These are phyloP conservation scores for Ophraella communa DNA, from an alignment of 2,888 invertebrate species.

Conservation along the genomic window DNA sequence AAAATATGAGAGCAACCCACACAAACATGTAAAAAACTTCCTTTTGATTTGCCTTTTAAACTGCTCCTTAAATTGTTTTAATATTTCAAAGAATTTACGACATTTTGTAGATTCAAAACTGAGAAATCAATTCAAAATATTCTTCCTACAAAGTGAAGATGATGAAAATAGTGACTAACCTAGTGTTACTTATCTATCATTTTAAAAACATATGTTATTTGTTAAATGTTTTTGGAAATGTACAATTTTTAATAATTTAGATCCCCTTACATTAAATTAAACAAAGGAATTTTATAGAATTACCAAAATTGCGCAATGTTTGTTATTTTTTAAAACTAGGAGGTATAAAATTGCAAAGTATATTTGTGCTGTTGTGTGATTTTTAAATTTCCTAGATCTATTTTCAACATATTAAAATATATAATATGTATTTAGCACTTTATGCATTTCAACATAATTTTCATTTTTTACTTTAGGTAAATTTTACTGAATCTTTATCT, in stretches of 20 bases:
- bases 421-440: not conserved
- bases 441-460: not conserved
- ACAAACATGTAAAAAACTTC: too few species aligned
- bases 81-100: not conserved
- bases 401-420: not conserved
- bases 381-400: not conserved
- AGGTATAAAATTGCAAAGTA: too few species aligned
- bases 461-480: too few species aligned
- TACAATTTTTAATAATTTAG: not conserved
- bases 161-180: conserved; percentile 15
- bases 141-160: conserved; percentile 7
- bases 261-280: not conserved
- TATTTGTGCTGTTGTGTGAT: not conserved
- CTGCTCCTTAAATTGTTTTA: too few species aligned
- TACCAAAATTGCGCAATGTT: not conserved
- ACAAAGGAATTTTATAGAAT: not conserved
- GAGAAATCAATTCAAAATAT: not conserved
- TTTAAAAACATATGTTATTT: conserved; percentile 15
- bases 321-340: too few species aligned
- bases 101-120: conserved; percentile 5
- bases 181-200: not conserved
- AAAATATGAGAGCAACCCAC: too few species aligned
- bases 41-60: too few species aligned
- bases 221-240: conserved; percentile 14
- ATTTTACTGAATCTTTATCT: too few species aligned